Conservation (phyloP, 2,797 vertebrate species). For the Tolypeutes matacus region DNA sequence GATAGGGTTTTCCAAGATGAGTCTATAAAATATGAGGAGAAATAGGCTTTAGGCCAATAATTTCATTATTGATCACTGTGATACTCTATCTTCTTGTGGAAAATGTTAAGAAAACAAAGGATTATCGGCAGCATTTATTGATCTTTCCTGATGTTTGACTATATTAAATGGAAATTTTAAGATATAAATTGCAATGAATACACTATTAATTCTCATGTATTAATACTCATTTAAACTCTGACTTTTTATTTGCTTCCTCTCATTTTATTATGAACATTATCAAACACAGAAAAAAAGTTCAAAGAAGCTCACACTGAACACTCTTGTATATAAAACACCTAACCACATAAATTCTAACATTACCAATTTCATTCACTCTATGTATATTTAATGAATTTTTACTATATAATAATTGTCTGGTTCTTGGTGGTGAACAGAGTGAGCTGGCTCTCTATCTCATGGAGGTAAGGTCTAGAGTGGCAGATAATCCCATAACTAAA, state of each 20-base stretch:
- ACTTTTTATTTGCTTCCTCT: neutral
- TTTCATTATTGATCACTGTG: neutral
- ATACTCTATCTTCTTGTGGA: neutral
- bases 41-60: neutral
- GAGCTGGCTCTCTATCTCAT: neutral
- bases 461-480: neutral
- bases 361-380: neutral
- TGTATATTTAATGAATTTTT: neutral
- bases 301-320: neutral
- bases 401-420: neutral
- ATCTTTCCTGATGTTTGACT: neutral
- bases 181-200: slow-evolving; percentile 14
- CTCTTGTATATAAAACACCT: neutral
- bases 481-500: neutral
- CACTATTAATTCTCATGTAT: neutral
- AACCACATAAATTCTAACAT: neutral
- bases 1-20: neutral
- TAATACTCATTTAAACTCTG: neutral
- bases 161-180: neutral
- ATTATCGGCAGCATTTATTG: neutral
- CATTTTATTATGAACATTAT: slow-evolving; percentile 5
- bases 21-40: neutral
- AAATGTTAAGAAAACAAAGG: slow-evolving; percentile 16
- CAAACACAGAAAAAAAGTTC: neutral
- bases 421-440: neutral